phyloP scores from a whole-genome alignment of 2,113 vertebrate species.

The Engystomops pustulosus region DNA sequence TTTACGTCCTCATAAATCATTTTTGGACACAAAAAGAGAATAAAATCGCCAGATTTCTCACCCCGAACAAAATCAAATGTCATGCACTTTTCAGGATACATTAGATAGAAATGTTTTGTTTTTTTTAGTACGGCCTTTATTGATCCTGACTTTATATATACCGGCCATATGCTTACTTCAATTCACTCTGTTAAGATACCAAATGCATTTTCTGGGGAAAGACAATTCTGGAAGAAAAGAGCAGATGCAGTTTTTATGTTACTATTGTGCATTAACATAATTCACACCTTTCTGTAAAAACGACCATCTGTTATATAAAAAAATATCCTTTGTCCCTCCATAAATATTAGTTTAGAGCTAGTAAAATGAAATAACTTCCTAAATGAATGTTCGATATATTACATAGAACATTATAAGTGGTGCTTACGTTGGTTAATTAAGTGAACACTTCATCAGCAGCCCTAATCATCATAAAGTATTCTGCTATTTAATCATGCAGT shows the following conservation, averaged over 20 bases:
- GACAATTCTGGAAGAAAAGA: constrained; percentile 48
- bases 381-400: constrained; percentile 24
- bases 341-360: constrained; percentile 43
- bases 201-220: constrained; percentile 27
- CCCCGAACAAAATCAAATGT: constrained; percentile 42
- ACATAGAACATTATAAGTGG: constrained; percentile 12
- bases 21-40: constrained; percentile 35
- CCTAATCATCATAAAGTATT: constrained; percentile 29
- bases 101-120: constrained; percentile 39
- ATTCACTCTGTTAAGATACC: constrained; percentile 3
- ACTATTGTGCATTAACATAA: constrained; percentile 51
- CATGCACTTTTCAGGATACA: constrained; percentile 27
- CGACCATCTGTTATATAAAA: constrained; percentile 54
- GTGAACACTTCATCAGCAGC: constrained; percentile 13
- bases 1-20: constrained; percentile 54
- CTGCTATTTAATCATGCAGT: not conserved
- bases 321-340: constrained; percentile 17
- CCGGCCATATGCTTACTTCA: constrained; percentile 40
- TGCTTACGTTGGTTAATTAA: constrained; percentile 29
- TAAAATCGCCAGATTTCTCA: constrained; percentile 11
- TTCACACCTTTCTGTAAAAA: constrained; percentile 52
- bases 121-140: constrained; percentile 16
- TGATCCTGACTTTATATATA: constrained; percentile 30
- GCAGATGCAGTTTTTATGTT: constrained; percentile 55
- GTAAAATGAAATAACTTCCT: constrained; percentile 38